Evolutionary conservation across 2,797 vertebrate species (phyloP).

Genomic region (Falco berigora): DNA sequence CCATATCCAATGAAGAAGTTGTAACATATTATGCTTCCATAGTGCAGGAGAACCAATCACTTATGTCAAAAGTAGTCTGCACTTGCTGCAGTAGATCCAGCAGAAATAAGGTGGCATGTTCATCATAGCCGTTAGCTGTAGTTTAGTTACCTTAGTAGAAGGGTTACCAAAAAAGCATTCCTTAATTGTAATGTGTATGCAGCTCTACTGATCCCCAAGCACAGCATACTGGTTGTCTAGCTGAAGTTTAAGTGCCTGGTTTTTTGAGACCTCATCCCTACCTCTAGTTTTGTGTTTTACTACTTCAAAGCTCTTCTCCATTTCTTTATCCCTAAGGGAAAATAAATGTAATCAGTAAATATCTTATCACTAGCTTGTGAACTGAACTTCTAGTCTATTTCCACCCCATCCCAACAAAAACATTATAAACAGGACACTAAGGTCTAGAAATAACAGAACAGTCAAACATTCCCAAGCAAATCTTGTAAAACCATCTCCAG

Average conservation of each 20-base stretch:
- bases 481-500: not conserved
- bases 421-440: not conserved
- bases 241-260: constrained; percentile 88
- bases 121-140: constrained; percentile 77
- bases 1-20: constrained; percentile 74
- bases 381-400: constrained; percentile 28
- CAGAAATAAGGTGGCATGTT: constrained; percentile 68
- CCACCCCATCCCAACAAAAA: constrained; percentile 50
- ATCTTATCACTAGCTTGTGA: constrained; percentile 54
- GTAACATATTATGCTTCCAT: constrained; percentile 72
- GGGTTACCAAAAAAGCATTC: constrained; percentile 80
- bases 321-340: constrained; percentile 91
- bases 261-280: constrained; percentile 85
- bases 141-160: constrained; percentile 83
- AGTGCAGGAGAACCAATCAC: constrained; percentile 66
- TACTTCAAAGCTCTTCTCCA: constrained; percentile 98
- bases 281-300: constrained; percentile 96
- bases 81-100: constrained; percentile 70
- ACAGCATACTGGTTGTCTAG: constrained; percentile 98
- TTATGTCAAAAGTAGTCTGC: constrained; percentile 69
- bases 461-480: not conserved
- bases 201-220: constrained; percentile 89
- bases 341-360: constrained; percentile 79
- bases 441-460: not conserved
- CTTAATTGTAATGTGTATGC: constrained; percentile 77